Evolutionary conservation across 2,113 vertebrate genomes (phyloP).

Genomic region (Cranoglanis bouderius): DNA sequence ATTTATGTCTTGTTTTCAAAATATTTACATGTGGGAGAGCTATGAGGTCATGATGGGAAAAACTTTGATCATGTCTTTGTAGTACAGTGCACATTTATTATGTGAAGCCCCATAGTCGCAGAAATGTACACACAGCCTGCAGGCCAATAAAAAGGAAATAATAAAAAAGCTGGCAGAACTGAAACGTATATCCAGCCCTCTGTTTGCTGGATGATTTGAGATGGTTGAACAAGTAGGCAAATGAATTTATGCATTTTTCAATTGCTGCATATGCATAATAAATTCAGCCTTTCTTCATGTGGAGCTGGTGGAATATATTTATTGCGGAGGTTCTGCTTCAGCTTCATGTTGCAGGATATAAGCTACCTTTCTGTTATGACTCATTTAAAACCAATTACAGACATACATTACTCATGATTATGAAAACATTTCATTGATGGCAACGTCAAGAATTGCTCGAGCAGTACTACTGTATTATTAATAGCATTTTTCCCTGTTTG

Average conservation of each 20-base stretch:
- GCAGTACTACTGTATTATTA: constrained; percentile 7
- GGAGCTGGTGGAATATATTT: constrained; percentile 35
- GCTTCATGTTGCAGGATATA: neutral
- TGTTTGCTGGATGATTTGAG: constrained; percentile 17
- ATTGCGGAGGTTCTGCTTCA: constrained; percentile 46
- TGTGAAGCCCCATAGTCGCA: neutral
- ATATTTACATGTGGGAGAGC: neutral
- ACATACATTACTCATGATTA: constrained; percentile 1
- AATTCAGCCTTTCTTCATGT: neutral
- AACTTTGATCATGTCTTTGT: neutral
- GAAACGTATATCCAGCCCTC: constrained; percentile 9
- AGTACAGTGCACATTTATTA: neutral
- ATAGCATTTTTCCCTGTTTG: neutral
- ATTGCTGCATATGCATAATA: neutral
- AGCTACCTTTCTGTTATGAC: constrained; percentile 65
- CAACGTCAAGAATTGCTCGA: neutral
- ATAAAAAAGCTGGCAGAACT: neutral
- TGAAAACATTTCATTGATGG: constrained; percentile 56
- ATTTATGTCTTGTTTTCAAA: neutral
- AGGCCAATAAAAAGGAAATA: constrained; percentile 9
- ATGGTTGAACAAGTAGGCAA: neutral
- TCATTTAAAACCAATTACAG: constrained; percentile 66
- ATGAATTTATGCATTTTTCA: constrained; percentile 23
- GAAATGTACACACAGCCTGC: neutral
- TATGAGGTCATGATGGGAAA: neutral